Conservation (phyloP, 2,888 invertebrate species). For the Cephus rjabovi region DNA sequence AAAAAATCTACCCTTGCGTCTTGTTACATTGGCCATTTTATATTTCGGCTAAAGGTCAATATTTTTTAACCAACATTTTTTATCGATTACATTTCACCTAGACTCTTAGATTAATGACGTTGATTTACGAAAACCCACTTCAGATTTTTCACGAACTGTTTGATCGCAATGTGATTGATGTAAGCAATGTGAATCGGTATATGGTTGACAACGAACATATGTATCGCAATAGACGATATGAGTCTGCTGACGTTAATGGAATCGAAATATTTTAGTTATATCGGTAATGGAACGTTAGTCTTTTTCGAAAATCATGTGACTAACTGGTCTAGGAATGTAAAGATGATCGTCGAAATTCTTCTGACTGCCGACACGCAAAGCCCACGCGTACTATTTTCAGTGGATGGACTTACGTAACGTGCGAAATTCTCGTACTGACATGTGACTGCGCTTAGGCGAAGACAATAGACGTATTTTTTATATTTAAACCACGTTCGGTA, state of each 20-base stretch:
- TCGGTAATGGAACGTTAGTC: not conserved
- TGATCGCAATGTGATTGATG: not conserved
- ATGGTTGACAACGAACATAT: not conserved
- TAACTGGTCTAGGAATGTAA: constrained; percentile 11
- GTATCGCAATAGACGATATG: not conserved
- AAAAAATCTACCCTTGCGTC: too few species aligned
- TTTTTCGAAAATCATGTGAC: not conserved
- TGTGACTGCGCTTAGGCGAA: constrained; percentile 1
- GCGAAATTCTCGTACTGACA: constrained; percentile 15
- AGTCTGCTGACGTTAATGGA: not conserved
- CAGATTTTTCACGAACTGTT: not conserved
- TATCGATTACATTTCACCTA: not conserved
- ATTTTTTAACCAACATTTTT: not conserved
- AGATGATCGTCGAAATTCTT: constrained; percentile 9
- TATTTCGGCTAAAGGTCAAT: not conserved
- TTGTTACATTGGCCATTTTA: too few species aligned
- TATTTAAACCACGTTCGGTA: not conserved
- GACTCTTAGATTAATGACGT: not conserved
- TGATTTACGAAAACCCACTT: not conserved
- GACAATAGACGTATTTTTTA: not conserved
- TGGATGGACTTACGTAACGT: constrained; percentile 31
- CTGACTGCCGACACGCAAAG: constrained; percentile 18
- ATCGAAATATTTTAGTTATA: not conserved
- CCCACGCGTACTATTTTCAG: constrained; percentile 57
- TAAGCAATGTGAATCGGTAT: not conserved